Evolutionary conservation across 2,113 vertebrate species (phyloP).

Genomic region (Hippopotamus amphibius): DNA sequence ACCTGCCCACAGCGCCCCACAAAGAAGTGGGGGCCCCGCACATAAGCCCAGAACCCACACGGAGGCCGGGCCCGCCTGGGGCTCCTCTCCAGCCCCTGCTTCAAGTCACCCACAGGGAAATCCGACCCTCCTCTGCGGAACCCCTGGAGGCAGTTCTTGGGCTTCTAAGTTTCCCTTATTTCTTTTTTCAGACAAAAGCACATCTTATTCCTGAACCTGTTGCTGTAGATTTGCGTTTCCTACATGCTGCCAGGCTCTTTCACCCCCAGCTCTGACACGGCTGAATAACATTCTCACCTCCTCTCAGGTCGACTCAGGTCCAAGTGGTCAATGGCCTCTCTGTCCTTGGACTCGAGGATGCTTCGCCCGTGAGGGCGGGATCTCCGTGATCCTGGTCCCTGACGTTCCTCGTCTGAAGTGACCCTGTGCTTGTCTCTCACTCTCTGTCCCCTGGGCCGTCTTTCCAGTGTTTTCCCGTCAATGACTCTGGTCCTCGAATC

Average conservation of each 20-base stretch:
- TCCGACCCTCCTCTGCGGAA: background rate
- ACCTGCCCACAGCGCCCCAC: background rate
- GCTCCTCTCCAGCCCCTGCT: background rate
- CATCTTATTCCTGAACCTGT: background rate
- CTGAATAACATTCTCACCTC: background rate
- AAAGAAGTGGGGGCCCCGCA: background rate
- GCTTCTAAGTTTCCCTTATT: background rate
- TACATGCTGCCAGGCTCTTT: accelerated
- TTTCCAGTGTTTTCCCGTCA: background rate
- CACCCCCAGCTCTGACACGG: too few species aligned
- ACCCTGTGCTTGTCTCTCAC: background rate
- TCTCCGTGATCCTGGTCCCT: accelerated
- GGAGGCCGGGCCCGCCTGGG: too few species aligned
- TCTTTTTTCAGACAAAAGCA: background rate
- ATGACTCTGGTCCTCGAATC: accelerated
- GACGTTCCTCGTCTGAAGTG: background rate
- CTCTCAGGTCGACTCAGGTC: background rate
- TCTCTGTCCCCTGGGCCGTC: background rate
- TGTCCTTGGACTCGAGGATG: accelerated
- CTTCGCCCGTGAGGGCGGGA: background rate
- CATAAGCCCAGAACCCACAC: too few species aligned
- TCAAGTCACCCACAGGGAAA: background rate
- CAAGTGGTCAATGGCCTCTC: accelerated
- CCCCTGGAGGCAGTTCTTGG: background rate
- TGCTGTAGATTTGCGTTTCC: background rate